Evolutionary conservation across 2,113 vertebrate species (phyloP).

Genomic region (Pedetes capensis): DNA sequence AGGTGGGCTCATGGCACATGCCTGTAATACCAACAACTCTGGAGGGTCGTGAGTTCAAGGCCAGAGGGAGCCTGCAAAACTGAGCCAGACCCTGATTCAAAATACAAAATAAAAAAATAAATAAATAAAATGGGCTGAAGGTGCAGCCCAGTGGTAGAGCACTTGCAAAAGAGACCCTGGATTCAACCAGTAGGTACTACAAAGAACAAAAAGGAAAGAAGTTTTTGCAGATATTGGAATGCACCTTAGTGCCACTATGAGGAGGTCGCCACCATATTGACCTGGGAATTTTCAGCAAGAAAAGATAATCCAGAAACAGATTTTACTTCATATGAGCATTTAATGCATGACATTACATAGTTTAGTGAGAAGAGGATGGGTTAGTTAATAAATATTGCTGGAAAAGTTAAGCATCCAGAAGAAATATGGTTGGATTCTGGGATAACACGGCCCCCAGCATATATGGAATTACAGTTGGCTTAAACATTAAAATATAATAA

Average conservation of each 20-base stretch:
- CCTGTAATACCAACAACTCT: too few species aligned
- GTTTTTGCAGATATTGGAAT: neutral
- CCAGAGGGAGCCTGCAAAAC: too few species aligned
- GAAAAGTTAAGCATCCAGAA: neutral
- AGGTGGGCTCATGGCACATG: too few species aligned
- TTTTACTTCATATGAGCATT: neutral
- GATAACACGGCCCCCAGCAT: neutral
- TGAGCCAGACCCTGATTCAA: too few species aligned
- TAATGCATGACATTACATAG: neutral
- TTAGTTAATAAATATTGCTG: neutral
- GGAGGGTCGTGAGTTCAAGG: too few species aligned
- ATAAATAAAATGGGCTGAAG: too few species aligned
- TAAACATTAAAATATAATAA: conserved; percentile 8
- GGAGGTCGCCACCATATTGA: neutral
- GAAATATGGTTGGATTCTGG: neutral
- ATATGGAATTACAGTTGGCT: neutral
- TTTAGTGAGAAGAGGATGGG: neutral
- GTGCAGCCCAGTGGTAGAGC: too few species aligned
- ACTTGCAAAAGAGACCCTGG: too few species aligned
- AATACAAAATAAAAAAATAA: too few species aligned
- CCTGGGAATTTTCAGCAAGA: neutral
- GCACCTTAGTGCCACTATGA: neutral
- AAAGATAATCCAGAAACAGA: neutral
- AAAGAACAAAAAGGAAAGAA: neutral
- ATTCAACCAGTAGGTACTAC: too few species aligned